These are phyloP conservation scores for Noctua janthina DNA, from an alignment of 2,888 invertebrate genomes.

Conservation along the genomic window DNA sequence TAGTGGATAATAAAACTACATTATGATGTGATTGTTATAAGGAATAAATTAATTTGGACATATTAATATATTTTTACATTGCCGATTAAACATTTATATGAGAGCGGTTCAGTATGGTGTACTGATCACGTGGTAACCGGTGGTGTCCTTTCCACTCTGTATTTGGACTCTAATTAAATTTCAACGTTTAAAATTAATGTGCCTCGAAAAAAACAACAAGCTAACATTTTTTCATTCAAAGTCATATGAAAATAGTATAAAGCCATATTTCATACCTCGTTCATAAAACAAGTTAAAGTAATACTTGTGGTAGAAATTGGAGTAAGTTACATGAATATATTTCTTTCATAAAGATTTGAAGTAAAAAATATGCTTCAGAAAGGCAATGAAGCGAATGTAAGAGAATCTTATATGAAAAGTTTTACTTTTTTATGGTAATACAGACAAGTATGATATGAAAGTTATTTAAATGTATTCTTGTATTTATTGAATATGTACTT, in stretches of 20 bases:
- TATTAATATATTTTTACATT: too few species aligned
- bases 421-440: constrained; percentile 41
- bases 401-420: constrained; percentile 41
- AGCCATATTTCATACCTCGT: constrained; percentile 16
- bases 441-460: constrained; percentile 31
- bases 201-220: too few species aligned
- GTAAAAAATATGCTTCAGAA: constrained; percentile 51
- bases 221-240: background rate
- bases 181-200: too few species aligned
- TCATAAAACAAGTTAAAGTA: constrained; percentile 45
- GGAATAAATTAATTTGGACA: too few species aligned
- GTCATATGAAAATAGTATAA: constrained; percentile 19
- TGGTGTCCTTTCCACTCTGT: too few species aligned
- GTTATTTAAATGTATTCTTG: constrained; percentile 36
- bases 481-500: constrained; percentile 24
- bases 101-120: too few species aligned
- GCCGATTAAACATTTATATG: too few species aligned
- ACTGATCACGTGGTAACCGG: too few species aligned
- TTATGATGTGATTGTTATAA: too few species aligned
- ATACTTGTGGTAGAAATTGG: constrained; percentile 21
- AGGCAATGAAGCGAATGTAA: constrained; percentile 40
- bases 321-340: constrained; percentile 55
- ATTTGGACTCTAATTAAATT: too few species aligned
- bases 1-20: too few species aligned
- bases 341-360: constrained; percentile 45